Evolutionary conservation across 2,113 vertebrate genomes (phyloP), one percentile per base, ranked within the genome.

Genomic region (Sylvilagus bachmani): DNA sequence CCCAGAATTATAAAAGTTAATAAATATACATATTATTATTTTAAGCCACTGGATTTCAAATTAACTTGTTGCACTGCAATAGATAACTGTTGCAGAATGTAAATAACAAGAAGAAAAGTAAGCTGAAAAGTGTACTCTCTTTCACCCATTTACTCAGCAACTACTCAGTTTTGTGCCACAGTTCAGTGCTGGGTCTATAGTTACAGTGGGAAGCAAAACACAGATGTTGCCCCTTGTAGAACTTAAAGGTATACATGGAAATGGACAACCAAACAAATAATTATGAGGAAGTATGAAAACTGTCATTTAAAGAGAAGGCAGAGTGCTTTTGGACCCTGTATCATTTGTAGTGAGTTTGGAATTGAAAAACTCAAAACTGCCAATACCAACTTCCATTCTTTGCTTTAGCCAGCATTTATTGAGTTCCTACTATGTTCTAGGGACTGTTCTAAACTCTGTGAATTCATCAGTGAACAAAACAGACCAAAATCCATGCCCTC

Each of bases 291-390:
- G 29, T 64, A 6, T 86, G 33, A 83, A 31, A 77, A 61, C 3
- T 61, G 21, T 25, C 24, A 24, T 74, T 22, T 58, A 13, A 24
- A 67, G 67, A 25, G 92, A 51, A 61, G 21, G 29, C 27, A 38
- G 22, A 10, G 51, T n/a, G 33, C 11, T 55, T 77, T 38, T 38
- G 38, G 13, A 69, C 31, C 24, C 22, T 78, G 24, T 62, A 22
- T 61, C 21, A 95, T 84, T n/a, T 70, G 36, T 51, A 75, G 53
- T 82, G 70, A 77, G 25, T 74, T 78, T 75, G 33, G 14, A 69
- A 58, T 10, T 89, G 25, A 58, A 91, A 95, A 91, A 27, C 31
- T 86, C 51, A 90, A 25, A 91, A 91, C 4, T 87, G 51, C n/a
- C 74, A 79, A 73, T 51, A 86, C 6, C 70, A 90, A 81, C 13